Evolutionary conservation across 1,140 invertebrate genomes (phyloP), one percentile per base, ranked within the genome.

Genomic region (Limonius californicus): DNA sequence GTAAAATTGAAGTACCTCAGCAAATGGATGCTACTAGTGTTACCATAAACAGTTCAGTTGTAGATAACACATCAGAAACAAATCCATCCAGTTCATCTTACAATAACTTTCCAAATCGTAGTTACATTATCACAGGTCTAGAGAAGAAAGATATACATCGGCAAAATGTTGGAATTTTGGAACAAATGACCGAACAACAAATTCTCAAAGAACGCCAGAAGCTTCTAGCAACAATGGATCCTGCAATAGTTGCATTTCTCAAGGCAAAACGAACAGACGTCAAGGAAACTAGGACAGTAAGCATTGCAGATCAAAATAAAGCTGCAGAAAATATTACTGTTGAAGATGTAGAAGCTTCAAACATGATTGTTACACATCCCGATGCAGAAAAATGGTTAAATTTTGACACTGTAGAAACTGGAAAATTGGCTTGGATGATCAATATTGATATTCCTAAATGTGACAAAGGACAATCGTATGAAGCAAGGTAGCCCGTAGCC

Each of bases 351-450:
- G 62, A 73, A 59, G 59, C 69, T 11, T 27, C 66, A 9, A 66
- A 66, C 19, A 83, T 88, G 65, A 75, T 90, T 27, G 70, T 89
- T 9, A 80, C 81, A 43, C 79, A 82, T 72, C 83, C 82, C 54
- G 78, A 83, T 60, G 71, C 85, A 1, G 83, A 86, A 59, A 85
- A 87, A 20, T 95, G 90, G 89, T 66, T 94, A 0, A 83, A 94
- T 72, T 95, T 95, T 84, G 84, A 92, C 75, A 79, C 82, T 23
- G 70, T 94, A 42, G 93, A 95, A 76, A 82, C 83, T 64, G 89
- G 91, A 66, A 96, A 95, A 76, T 74, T 95, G 2, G 84, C 88
- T 66, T 95, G 93, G 93, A 90, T 94, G 81, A 83, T 85, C 72
- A 82, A 88, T 61, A 75, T 91, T 14, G 78, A 87, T 59, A 66